These are phyloP conservation scores for Caenorhabditis sulstoni DNA, from an alignment of 2,888 invertebrate species.

Conservation along the genomic window DNA sequence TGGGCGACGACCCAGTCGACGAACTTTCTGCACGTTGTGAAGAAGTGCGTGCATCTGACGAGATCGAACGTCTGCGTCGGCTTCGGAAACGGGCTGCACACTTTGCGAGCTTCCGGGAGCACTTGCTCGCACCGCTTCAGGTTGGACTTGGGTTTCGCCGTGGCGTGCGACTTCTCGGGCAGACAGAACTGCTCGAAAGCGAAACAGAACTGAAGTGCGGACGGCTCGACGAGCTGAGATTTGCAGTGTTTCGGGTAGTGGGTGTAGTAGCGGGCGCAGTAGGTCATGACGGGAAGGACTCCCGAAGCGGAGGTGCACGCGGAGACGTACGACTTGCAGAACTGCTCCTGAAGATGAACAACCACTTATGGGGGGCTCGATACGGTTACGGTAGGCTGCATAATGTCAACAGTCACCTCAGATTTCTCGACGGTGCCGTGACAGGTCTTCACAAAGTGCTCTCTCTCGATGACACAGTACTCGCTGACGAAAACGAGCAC, in stretches of 20 bases:
- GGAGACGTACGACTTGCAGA: constrained; percentile 66
- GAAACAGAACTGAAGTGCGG: constrained; percentile 65
- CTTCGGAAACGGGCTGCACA: constrained; percentile 72
- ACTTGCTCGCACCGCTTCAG: constrained; percentile 70
- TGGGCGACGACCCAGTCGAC: constrained; percentile 64
- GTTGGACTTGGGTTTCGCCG: constrained; percentile 58
- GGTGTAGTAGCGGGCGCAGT: constrained; percentile 67
- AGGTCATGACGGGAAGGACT: constrained; percentile 67
- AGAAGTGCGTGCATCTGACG: constrained; percentile 70
- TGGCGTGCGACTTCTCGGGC: constrained; percentile 58
- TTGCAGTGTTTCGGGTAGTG: constrained; percentile 66
- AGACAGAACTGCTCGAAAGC: constrained; percentile 71
- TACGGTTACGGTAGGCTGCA: too few relatives aligned
- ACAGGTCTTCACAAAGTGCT: constrained; percentile 64
- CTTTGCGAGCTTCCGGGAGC: constrained; percentile 68
- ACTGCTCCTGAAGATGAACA: constrained; percentile 64
- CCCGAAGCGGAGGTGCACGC: constrained; percentile 65
- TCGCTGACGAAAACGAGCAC: constrained; percentile 70
- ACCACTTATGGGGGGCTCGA: too few relatives aligned
- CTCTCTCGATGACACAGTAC: constrained; percentile 67
- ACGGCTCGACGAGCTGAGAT: constrained; percentile 38
- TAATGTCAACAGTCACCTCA: constrained; percentile 51
- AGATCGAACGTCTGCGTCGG: constrained; percentile 70
- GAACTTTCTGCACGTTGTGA: constrained; percentile 70
- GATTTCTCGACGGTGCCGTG: constrained; percentile 62